A percentile compares a stretch with the other conserved stretches of the same genome.
Conservation (phyloP, 2,113 vertebrate species). For the Turnix velox region DNA sequence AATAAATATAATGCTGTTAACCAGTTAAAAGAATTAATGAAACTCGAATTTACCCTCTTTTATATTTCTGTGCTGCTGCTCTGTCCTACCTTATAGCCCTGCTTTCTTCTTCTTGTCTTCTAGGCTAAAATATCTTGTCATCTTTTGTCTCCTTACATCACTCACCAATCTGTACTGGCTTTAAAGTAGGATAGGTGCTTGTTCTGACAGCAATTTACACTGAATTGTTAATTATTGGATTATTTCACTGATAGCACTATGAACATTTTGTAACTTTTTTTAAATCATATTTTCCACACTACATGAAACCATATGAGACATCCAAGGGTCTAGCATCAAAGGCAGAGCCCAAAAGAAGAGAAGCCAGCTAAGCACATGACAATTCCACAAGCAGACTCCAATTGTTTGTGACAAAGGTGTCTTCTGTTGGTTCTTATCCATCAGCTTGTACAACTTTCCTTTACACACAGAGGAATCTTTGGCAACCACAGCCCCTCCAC, state of each 20-base stretch:
- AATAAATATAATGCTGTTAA: background rate
- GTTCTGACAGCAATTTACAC: background rate
- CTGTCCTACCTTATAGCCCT: background rate
- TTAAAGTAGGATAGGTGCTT: background rate
- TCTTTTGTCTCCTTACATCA: background rate
- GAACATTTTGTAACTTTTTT: background rate
- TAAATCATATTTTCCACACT: background rate
- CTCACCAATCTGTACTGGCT: background rate
- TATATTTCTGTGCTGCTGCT: background rate
- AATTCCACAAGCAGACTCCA: background rate
- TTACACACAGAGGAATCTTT: background rate
- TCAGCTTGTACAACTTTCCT: background rate
- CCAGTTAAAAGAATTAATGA: background rate
- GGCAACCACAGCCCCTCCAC: background rate
- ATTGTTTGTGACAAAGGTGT: background rate
- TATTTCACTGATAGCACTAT: background rate
- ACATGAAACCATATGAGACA: background rate
- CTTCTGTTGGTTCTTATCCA: background rate
- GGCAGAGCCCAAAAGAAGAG: background rate
- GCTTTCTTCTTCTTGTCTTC: background rate
- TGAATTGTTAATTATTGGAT: background rate
- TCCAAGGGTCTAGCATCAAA: background rate
- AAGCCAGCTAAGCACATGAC: rapidly evolving
- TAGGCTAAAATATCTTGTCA: background rate
- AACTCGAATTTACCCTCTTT: background rate